phyloP scores from a whole-genome alignment of 2,888 invertebrate genomes.

The Stenoptilia bipunctidactyla region DNA sequence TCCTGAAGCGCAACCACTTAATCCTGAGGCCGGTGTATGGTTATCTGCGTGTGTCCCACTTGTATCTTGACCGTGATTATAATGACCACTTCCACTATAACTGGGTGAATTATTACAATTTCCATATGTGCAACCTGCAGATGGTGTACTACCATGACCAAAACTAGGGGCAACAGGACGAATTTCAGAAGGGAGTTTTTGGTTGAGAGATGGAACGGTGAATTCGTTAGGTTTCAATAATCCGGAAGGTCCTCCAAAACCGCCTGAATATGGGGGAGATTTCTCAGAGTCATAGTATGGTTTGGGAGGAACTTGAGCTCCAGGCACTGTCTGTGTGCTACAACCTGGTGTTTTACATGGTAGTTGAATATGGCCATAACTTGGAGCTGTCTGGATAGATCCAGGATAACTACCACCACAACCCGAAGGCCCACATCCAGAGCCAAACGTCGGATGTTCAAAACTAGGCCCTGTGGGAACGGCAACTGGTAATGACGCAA shows the following conservation, averaged over 20 bases:
- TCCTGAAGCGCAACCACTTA: constrained; percentile 5
- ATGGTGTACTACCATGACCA: not conserved
- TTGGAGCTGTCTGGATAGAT: not conserved
- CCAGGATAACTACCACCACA: too few relatives aligned
- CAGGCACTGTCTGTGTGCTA: not conserved
- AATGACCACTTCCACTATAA: not conserved
- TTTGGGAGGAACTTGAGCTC: not conserved
- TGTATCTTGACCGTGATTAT: not conserved
- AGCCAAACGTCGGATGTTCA: too few relatives aligned
- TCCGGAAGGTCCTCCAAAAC: constrained; percentile 23
- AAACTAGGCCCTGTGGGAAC: too few relatives aligned
- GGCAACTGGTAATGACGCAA: too few relatives aligned
- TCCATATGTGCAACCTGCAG: constrained; percentile 4
- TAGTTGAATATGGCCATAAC: constrained; percentile 2
- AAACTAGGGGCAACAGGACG: constrained; percentile 6
- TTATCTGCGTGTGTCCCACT: too few relatives aligned
- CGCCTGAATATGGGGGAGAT: constrained; percentile 21
- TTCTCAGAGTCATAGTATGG: constrained; percentile 5
- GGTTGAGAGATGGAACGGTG: constrained; percentile 6
- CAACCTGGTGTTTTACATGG: not conserved
- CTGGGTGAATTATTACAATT: not conserved
- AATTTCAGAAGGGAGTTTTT: constrained; percentile 15
- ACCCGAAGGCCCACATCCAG: too few relatives aligned
- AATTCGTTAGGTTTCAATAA: constrained; percentile 14
- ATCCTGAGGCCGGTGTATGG: not conserved